Evolutionary conservation across 1,140 invertebrate genomes (phyloP).

Genomic region (Andrena cerasifolii): DNA sequence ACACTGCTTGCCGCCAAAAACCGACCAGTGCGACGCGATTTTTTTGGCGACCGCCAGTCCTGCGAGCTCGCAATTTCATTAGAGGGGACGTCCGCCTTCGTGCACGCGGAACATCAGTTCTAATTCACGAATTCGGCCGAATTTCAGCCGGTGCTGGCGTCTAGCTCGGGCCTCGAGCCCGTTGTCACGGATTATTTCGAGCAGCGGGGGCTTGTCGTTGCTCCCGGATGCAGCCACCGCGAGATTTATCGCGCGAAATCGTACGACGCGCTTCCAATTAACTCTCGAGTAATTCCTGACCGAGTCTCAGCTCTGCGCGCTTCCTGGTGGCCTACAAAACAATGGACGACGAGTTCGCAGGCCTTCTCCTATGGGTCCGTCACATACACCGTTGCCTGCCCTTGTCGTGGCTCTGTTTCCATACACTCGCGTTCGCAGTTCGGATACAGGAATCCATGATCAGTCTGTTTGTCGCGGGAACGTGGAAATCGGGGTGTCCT

Average conservation of each 20-base stretch:
- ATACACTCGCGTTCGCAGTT: too few species aligned
- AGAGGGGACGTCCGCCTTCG: slow-evolving; percentile 12
- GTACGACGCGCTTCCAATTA: slow-evolving; percentile 28
- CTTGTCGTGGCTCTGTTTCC: neutral
- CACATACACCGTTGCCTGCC: too few species aligned
- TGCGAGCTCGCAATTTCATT: slow-evolving; percentile 31
- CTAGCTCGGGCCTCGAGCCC: neutral
- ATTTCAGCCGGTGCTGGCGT: slow-evolving; percentile 4
- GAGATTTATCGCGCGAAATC: slow-evolving; percentile 43
- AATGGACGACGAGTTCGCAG: neutral
- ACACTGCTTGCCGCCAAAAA: too few species aligned
- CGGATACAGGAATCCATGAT: neutral
- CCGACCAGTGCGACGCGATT: slow-evolving; percentile 14
- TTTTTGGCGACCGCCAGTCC: neutral
- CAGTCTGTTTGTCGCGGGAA: neutral
- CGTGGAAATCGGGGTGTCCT: slow-evolving; percentile 5
- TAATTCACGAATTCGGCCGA: slow-evolving; percentile 17
- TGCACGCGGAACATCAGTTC: slow-evolving; percentile 13
- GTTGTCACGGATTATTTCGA: slow-evolving; percentile 12
- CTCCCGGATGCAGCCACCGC: neutral
- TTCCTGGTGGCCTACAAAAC: neutral
- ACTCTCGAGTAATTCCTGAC: slow-evolving; percentile 27
- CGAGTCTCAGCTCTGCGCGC: neutral
- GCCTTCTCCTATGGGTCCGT: neutral
- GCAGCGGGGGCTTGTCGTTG: neutral